Evolutionary conservation across 1,140 invertebrate species (phyloP), one percentile per base, ranked within the genome.

Genomic region (Heliconius himera): DNA sequence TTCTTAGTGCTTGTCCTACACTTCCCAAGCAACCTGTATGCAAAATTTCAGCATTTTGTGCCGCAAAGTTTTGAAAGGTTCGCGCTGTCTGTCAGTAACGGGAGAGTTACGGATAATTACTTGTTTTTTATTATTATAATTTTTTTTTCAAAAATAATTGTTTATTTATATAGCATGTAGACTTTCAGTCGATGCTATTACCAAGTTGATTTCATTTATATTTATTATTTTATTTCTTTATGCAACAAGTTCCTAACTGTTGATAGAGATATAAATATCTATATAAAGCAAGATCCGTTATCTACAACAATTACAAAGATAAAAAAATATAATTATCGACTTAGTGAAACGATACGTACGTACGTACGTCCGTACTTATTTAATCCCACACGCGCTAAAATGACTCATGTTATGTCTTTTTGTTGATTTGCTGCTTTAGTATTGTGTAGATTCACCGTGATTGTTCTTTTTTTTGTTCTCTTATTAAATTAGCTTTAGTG

Each of bases 341-440:
- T 60, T 26, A 75, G 56, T 75, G 33, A 22, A 75, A 60, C 74
- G 74, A 66, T 60, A 49, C 41, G 41, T 36, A 6, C 8, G 33
- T 36, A 36, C 33, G 33, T 36, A 36, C 33, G 6, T 36, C 41
- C 54, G 18, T 66, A 66, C 38, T 75, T 66, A 41, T 22, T 75
- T 46, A 46, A 41, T 75, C 29, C 36, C 36, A 66, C 22, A 66
- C 54, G 74, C 33, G 66, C 73, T 56, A 36, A 36, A 56, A 74
- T 74, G 60, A 74, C 13, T 60, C 33, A 20, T 60, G 11, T 66
- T 74, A 51, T 74, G n/a, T n/a, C n/a, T 29, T 60, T 56, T 75
- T 56, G 60, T 66, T 66, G 3, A 29, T 66, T 36, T 29, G n/a
- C 22, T 29, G 9, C 9, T 66, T 66, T 66, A 66, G 11, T 29